phyloP scores from a whole-genome alignment of 1,140 invertebrate species.

The Daktulosphaira vitifoliae region DNA sequence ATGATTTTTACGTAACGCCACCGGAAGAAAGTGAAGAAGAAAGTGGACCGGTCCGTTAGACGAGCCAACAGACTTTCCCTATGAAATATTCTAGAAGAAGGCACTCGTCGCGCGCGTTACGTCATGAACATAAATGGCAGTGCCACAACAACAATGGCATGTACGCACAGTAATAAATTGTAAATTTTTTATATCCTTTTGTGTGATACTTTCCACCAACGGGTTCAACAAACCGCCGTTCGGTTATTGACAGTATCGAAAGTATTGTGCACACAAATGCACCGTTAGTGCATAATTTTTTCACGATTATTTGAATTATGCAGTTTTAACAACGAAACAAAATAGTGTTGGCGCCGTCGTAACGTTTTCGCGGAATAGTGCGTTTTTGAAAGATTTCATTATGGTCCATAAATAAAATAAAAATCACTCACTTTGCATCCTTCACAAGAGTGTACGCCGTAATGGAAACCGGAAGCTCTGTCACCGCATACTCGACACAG shows the following conservation, averaged over 20 bases:
- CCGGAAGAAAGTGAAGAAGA: constrained; percentile 34
- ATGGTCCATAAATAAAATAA: no score
- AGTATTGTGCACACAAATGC: neutral
- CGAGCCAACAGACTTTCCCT: constrained; percentile 6
- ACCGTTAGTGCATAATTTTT: no score
- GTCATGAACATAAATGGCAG: neutral
- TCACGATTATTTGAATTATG: no score
- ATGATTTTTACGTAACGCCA: neutral
- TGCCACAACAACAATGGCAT: constrained; percentile 2
- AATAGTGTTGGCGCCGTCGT: no score
- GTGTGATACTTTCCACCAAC: neutral
- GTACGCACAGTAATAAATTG: no score
- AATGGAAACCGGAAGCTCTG: constrained; percentile 98
- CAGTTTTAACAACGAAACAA: no score
- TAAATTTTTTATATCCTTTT: no score
- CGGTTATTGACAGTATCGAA: neutral
- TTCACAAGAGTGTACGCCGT: constrained; percentile 98
- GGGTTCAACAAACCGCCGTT: no score
- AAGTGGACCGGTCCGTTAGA: constrained; percentile 26
- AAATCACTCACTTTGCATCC: constrained; percentile 93
- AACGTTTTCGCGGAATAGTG: no score
- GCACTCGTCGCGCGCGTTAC: constrained; percentile 7
- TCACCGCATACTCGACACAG: constrained; percentile 98
- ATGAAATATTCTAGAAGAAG: neutral
- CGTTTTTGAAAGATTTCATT: no score